These are phyloP conservation scores for Potamarius usumacintae DNA, from an alignment of 2,113 vertebrate species.

Conservation along the genomic window DNA sequence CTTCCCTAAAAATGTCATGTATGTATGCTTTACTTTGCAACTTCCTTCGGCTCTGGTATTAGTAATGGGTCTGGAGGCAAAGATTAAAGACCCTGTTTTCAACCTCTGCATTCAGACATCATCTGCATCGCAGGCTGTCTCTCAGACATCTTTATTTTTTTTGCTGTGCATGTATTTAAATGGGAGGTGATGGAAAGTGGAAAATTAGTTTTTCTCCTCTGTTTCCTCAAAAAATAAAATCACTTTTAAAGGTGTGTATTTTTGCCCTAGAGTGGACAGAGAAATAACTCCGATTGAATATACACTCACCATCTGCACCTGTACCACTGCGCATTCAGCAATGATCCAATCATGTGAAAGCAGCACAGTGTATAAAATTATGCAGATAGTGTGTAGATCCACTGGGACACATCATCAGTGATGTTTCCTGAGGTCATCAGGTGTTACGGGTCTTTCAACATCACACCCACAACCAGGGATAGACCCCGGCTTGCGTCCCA, in stretches of 20 bases:
- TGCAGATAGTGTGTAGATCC: too few species aligned
- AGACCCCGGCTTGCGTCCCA: too few species aligned
- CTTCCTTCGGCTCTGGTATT: neutral
- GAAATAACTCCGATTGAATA: neutral
- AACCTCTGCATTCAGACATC: neutral
- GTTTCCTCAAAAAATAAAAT: neutral
- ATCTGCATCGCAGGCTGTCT: neutral
- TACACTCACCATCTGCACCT: neutral
- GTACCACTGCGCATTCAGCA: neutral
- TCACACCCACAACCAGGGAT: too few species aligned
- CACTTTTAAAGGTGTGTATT: neutral
- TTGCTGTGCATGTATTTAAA: neutral
- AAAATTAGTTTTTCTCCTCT: neutral
- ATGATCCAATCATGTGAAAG: neutral
- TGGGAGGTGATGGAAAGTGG: neutral
- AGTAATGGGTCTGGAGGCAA: neutral
- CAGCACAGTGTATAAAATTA: neutral
- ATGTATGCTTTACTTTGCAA: neutral
- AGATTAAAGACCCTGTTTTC: neutral
- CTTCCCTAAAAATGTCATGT: neutral
- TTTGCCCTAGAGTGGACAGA: neutral
- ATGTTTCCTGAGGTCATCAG: too few species aligned
- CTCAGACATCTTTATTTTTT: neutral
- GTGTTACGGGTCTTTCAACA: too few species aligned
- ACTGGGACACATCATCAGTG: too few species aligned